phyloP scores from a whole-genome alignment of 2,113 vertebrate genomes.

The Albula goreensis region DNA sequence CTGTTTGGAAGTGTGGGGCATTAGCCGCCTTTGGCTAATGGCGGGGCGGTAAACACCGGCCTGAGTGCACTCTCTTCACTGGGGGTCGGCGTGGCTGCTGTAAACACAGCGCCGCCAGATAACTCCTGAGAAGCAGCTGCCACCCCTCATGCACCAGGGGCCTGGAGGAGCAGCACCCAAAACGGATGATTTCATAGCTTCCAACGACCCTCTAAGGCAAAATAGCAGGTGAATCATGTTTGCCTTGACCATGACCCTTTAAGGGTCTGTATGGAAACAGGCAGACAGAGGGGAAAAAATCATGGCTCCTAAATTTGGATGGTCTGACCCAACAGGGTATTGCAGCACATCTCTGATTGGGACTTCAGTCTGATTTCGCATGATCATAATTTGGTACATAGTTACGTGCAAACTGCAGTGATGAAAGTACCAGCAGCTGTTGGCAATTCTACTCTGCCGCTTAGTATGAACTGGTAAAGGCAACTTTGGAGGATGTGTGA shows the following conservation, averaged over 20 bases:
- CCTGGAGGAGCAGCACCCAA: not conserved
- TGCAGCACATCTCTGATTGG: too few relatives aligned
- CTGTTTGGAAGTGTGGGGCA: constrained; percentile 67
- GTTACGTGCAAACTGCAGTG: not conserved
- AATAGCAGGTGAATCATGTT: not conserved
- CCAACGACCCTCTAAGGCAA: not conserved
- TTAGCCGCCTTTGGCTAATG: constrained; percentile 61
- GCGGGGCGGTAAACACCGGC: constrained; percentile 64
- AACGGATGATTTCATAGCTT: not conserved
- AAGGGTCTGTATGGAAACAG: too few relatives aligned
- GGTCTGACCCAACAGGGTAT: too few relatives aligned
- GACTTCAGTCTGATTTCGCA: too few relatives aligned
- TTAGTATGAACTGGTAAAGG: not conserved
- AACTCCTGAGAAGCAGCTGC: constrained; percentile 45
- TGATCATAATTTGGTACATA: too few relatives aligned
- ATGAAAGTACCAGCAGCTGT: not conserved
- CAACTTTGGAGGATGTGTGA: not conserved
- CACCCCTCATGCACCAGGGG: constrained; percentile 28
- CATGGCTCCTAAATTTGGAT: too few relatives aligned
- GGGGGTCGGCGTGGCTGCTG: constrained; percentile 28
- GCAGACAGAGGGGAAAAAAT: too few relatives aligned
- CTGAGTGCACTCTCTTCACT: constrained; percentile 38
- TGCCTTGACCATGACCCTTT: too few relatives aligned
- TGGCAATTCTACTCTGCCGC: not conserved
- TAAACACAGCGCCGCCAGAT: constrained; percentile 45